Evolutionary conservation across 1,140 invertebrate genomes (phyloP), one percentile per base, ranked within the genome.

Genomic region (Pristionchus pacificus): DNA sequence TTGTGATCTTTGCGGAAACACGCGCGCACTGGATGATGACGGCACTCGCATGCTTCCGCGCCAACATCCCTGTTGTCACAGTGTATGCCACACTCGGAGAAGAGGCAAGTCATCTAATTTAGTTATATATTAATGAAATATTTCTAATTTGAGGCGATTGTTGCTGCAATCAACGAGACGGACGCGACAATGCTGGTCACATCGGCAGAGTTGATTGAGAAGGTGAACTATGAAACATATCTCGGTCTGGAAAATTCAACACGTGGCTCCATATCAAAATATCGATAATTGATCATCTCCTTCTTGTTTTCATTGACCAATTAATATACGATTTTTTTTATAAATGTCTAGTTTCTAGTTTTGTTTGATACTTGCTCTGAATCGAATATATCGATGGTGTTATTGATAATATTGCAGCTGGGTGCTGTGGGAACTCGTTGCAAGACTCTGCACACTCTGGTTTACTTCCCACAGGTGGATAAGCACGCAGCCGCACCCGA

Each of bases 1-100:
- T 98, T 71, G 91, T 93, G 19, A 91, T 99, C 77, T 98, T 96
- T 86, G 92, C 95, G 0, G 96, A 99, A 87, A 98, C 95, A 0
- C 87, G 95, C 74, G 91, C 91, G 24, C 95, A 98, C 87, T 99
- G 95, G 95, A 91, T 98, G 88, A 89, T 97, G 49, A 90, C 93
- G 0, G 91, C 93, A 3, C 91, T 96, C 81, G 92, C 92, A 60
- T 91, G 92, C 83, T 95, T 97, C 85, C 94, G 92, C 80, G 92
- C 92, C 84, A 93, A 91, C 83, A 90, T 93, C 82, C 89, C 91
- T 87, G 90, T 98, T 74, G 93, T 97, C 0, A 98, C 95, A 0
- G 90, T 98, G 69, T 98, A 98, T 84, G 92, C 95, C 1, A 98
- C 95, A 0, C 87, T 98, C 0, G 95, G 95, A 6, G 93, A 97